These are phyloP conservation scores for Chionis minor DNA, from an alignment of 2,113 vertebrate genomes.

Conservation along the genomic window DNA sequence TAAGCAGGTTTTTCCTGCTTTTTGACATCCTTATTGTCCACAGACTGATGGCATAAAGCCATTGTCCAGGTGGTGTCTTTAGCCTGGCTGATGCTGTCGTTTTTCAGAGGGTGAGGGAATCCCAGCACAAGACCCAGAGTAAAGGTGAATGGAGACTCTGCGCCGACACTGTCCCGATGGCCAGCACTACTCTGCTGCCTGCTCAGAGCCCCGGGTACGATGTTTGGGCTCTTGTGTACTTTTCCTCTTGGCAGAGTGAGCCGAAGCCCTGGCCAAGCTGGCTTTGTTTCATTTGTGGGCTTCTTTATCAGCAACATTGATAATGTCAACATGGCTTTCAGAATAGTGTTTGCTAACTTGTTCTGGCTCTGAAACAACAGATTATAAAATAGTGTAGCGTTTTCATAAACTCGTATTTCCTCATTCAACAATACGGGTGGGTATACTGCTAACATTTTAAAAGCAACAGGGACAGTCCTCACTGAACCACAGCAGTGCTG, in stretches of 20 bases:
- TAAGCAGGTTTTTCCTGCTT: neutral
- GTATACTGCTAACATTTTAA: neutral
- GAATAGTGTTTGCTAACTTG: conserved; percentile 12
- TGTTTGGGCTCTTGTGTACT: neutral
- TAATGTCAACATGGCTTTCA: conserved; percentile 21
- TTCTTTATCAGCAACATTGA: conserved; percentile 12
- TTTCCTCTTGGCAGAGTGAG: conserved; percentile 21
- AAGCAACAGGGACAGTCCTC: neutral
- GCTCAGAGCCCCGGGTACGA: neutral
- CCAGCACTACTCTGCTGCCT: neutral
- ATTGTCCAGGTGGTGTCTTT: neutral
- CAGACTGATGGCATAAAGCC: neutral
- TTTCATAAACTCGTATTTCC: neutral
- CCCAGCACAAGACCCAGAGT: neutral
- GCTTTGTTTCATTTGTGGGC: conserved; percentile 14
- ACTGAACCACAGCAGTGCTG: neutral
- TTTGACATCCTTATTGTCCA: neutral
- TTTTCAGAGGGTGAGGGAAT: neutral
- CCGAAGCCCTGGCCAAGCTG: neutral
- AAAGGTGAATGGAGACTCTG: neutral
- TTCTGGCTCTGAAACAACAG: conserved; percentile 14
- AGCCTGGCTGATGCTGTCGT: neutral
- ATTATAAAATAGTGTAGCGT: neutral
- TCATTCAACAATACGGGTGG: neutral
- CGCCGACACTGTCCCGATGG: neutral